A percentile compares a stretch with the other conserved stretches of the same genome.
phyloP scores from a whole-genome alignment of 2,797 vertebrate species.

The Astyanax mexicanus region DNA sequence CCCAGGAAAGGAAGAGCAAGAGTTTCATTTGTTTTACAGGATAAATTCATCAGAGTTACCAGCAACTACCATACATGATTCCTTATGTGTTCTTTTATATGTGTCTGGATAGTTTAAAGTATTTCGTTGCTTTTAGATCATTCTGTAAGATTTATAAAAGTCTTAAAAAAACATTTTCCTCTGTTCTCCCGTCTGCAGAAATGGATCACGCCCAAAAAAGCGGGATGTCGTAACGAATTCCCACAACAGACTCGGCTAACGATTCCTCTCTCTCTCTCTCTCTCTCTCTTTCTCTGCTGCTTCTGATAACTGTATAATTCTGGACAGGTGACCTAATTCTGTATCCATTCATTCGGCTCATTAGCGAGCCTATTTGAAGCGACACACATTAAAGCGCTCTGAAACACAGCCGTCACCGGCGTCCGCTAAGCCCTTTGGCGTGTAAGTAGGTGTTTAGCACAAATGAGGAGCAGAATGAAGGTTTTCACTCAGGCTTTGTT shows the following conservation, averaged over 20 bases:
- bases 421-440: not conserved
- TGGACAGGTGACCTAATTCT: slow-evolving; percentile 33
- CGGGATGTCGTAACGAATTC: not conserved
- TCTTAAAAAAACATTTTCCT: not conserved
- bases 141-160: too few species aligned
- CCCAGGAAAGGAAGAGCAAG: too few species aligned
- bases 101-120: too few species aligned
- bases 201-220: not conserved
- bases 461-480: not conserved
- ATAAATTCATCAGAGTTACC: too few species aligned
- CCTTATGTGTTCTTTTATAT: too few species aligned
- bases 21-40: too few species aligned
- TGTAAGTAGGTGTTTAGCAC: not conserved
- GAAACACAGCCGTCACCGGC: not conserved
- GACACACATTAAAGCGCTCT: not conserved
- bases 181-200: not conserved
- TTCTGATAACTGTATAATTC: slow-evolving; percentile 8
- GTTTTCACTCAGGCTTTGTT: slow-evolving; percentile 26
- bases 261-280: not conserved
- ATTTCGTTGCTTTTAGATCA: too few species aligned
- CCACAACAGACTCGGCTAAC: not conserved
- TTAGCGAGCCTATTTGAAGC: slow-evolving; percentile 8
- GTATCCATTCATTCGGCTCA: slow-evolving; percentile 13
- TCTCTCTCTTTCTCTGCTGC: not conserved
- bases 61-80: too few species aligned